A percentile compares a stretch with the other conserved stretches of the same genome.
Conservation (phyloP, 2,113 vertebrate species). For the Ellobius talpinus region DNA sequence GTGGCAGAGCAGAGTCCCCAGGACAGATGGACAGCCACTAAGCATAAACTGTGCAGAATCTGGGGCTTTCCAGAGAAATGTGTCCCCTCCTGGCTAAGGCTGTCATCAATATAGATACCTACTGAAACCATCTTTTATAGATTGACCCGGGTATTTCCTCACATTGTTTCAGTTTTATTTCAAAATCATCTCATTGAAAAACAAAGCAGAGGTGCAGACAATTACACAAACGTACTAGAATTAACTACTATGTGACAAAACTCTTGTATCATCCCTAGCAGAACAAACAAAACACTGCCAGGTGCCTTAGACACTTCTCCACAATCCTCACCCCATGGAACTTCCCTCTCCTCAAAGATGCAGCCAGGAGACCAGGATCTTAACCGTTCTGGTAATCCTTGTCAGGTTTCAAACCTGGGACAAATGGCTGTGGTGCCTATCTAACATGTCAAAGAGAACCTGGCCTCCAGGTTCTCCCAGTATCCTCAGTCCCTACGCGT, state of each 20-base stretch:
- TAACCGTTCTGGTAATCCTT: neutral
- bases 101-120: neutral
- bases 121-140: neutral
- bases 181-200: conserved; percentile 33
- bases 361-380: neutral
- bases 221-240: neutral
- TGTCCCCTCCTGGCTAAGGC: neutral
- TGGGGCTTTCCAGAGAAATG: neutral
- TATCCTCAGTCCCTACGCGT: neutral
- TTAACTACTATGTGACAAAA: conserved; percentile 10
- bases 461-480: neutral
- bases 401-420: neutral
- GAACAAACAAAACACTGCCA: neutral
- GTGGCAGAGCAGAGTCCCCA: neutral
- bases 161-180: conserved; percentile 13
- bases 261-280: neutral
- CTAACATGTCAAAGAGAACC: neutral
- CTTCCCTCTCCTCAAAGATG: neutral
- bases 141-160: neutral
- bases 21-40: neutral
- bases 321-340: neutral
- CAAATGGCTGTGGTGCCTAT: neutral
- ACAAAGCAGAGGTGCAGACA: neutral
- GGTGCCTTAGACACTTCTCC: neutral
- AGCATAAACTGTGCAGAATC: conserved; percentile 25